Conservation (phyloP, 2,797 vertebrate species). For the Rhinatrema bivittatum region DNA sequence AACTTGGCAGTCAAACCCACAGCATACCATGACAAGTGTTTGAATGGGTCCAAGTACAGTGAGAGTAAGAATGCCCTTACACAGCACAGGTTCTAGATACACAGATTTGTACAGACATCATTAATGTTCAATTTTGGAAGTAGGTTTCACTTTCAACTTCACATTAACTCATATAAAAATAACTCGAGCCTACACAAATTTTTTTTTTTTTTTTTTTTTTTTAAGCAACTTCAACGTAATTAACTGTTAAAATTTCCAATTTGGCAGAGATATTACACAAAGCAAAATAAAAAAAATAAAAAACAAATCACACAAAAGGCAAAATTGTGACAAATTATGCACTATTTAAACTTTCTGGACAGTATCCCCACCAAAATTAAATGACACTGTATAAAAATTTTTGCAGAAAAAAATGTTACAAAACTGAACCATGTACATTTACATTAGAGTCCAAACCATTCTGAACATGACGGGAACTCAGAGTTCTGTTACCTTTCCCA, state of each 20-base stretch:
- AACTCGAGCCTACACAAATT: slow-evolving; percentile 79
- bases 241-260: slow-evolving; percentile 71
- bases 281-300: slow-evolving; percentile 52
- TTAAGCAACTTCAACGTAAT: slow-evolving; percentile 78
- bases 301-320: slow-evolving; percentile 57
- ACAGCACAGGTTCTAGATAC: slow-evolving; percentile 65
- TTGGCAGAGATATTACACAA: slow-evolving; percentile 82
- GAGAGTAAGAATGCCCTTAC: slow-evolving; percentile 66
- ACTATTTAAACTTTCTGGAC: slow-evolving; percentile 64
- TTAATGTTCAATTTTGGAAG: slow-evolving; percentile 58
- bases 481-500: slow-evolving; percentile 94
- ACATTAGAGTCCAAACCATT: slow-evolving; percentile 92
- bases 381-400: slow-evolving; percentile 76
- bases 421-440: slow-evolving; percentile 75
- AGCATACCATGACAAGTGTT: slow-evolving; percentile 52
- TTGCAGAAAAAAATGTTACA: slow-evolving; percentile 70
- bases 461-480: slow-evolving; percentile 86
- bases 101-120: slow-evolving; percentile 63
- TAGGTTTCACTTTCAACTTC: slow-evolving; percentile 62
- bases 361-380: slow-evolving; percentile 82
- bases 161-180: slow-evolving; percentile 82
- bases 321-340: slow-evolving; percentile 68
- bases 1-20: slow-evolving; percentile 68
- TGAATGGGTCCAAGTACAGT: slow-evolving; percentile 41
- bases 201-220: slow-evolving; percentile 60